Evolutionary conservation across 2,113 vertebrate species (phyloP), one percentile per base, ranked within the genome.

Genomic region (Ailurus styani): DNA sequence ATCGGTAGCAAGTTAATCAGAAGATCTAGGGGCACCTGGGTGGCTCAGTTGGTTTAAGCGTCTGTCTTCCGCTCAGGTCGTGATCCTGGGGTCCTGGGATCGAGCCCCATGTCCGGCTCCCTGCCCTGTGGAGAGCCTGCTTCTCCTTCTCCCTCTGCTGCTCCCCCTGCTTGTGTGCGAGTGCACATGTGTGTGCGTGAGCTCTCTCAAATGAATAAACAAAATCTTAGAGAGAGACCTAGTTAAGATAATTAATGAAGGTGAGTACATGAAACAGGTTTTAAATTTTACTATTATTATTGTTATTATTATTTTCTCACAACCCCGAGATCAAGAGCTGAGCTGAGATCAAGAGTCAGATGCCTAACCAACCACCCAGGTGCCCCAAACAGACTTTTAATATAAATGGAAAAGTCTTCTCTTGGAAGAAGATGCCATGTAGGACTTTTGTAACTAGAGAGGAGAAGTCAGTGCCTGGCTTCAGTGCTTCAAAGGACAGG

Each of bases 81-180:
- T 73, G 37, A 23, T 72, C 37, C 37, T 8, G 13, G 2, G 11
- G 70, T 40, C 37, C 70, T 13, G 5, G n/a, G 70, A 6, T 73
- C 2, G 6, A 73, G 70, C 12, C 23, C 21, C 23, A 2, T 0
- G 0, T 73, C 6, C 3, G 23, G 70, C 6, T 73, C 40, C 6
- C 11, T 42, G 23, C 37, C 40, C 37, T 12, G 10, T 5, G 2
- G 11, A 9, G 37, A 42, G 37, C 10, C 70, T 27, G 6, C 70
- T 42, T 73, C 70, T 73, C 37, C 70, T 5, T 72, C 11, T 42
- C n/a, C 11, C 68, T 70, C 18, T 64, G 62, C 62, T 64, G 62
- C 62, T 64, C n/a, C 68, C 20, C 68, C 62, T 31, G 29, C 29
- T 64, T 15, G 62, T 64, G 27, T 29, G 27, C 11, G 20, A 55